Evolutionary conservation across 2,888 invertebrate species (phyloP), one percentile per base, ranked within the genome.

Genomic region (Chrysolina americana): DNA sequence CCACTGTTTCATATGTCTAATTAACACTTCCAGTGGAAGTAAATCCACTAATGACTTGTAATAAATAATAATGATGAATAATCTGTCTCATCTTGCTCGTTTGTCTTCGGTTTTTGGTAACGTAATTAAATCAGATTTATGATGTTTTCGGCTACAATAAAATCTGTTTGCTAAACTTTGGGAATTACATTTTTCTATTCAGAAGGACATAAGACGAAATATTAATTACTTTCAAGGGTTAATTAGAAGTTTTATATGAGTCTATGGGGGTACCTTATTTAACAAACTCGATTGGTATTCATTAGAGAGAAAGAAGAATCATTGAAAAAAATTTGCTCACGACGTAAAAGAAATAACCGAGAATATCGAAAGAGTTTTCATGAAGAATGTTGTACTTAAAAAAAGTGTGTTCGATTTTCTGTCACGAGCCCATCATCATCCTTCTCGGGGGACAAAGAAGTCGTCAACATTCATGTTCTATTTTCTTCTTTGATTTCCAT

Each of bases 51-150:
- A 59, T 59, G 59, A 59, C 15, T 28, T 15, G 28, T 17, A 59
- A 59, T 59, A 36, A 59, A 36, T 36, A 59, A 56, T 56, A 23
- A 36, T 56, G 56, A 23, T 59, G 9, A 28, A 59, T 28, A 36
- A 28, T n/a, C 59, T 17, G n/a, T 28, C 28, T n/a, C 36, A n/a
- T 59, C 59, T 59, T 1, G n/a, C 15, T 36, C 59, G 36, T 59
- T 59, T 59, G 59, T 59, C 59, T 59, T 59, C 59, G 28, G 36
- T 59, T 36, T 59, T 59, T 59, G n/a, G 15, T 28, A n/a, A 59
- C 8, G 36, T 59, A 59, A 59, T 59, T 59, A 59, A 28, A 17
- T n/a, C 28, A n/a, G 59, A 59, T 59, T 59, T 59, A 59, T n/a
- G 59, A 59, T 36, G 59, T 59, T 59, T 28, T 28, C 15, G 15